These are phyloP conservation scores for Tetramorium alpestre DNA, from an alignment of 1,140 invertebrate species.

Conservation along the genomic window DNA sequence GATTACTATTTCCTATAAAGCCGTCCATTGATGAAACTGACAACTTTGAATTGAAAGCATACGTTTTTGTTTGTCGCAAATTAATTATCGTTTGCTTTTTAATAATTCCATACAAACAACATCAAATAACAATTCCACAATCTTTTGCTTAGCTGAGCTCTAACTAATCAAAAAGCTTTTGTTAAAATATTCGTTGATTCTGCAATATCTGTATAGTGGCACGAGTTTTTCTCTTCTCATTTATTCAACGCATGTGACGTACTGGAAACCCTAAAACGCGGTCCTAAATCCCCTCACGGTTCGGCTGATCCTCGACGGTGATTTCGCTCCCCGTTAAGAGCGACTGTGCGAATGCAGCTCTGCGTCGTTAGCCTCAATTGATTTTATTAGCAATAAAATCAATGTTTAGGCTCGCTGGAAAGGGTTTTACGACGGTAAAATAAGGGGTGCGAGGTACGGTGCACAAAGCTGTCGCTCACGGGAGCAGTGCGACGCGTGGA, in stretches of 20 bases:
- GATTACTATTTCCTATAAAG: conserved; percentile 42
- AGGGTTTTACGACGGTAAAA: conserved; percentile 49
- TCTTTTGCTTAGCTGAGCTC: neutral
- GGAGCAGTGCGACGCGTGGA: conserved; percentile 63
- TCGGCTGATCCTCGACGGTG: conserved; percentile 26
- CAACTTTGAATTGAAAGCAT: conserved; percentile 21
- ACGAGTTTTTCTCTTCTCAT: neutral
- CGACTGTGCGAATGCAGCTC: conserved; percentile 3
- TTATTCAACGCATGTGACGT: neutral
- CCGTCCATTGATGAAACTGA: conserved; percentile 7
- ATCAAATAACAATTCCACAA: neutral
- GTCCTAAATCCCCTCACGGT: conserved; percentile 46
- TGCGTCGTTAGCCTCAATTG: conserved; percentile 67
- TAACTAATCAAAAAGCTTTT: neutral
- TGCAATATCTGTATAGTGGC: neutral
- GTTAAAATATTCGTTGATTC: neutral
- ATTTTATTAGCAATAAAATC: conserved; percentile 77
- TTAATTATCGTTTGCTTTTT: neutral
- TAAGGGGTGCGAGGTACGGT: conserved; percentile 33
- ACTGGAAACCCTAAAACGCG: neutral
- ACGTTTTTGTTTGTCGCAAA: neutral
- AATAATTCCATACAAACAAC: neutral
- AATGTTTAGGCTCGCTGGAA: conserved; percentile 72
- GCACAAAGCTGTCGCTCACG: conserved; percentile 64
- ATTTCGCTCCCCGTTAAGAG: conserved; percentile 68